A percentile compares a stretch with the other conserved stretches of the same genome.
These are phyloP conservation scores for Apodemia zela DNA, from an alignment of 2,888 invertebrate genomes.

Conservation along the genomic window DNA sequence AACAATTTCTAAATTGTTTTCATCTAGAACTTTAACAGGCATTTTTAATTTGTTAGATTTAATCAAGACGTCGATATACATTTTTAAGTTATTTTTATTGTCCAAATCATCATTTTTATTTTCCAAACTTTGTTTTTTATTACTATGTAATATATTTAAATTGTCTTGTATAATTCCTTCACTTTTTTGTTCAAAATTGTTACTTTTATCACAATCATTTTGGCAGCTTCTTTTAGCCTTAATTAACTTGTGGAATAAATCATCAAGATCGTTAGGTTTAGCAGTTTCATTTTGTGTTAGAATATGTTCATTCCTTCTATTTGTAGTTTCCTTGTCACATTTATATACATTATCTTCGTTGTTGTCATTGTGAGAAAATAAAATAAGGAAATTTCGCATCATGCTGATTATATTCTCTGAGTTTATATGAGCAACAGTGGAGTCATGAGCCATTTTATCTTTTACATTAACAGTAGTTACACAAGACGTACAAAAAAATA, in stretches of 20 bases:
- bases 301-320: too few relatives aligned
- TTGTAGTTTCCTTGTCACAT: too few relatives aligned
- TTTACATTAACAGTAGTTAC: constrained; percentile 24
- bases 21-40: neutral
- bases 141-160: neutral
- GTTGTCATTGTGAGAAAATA: constrained; percentile 24
- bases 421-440: constrained; percentile 32
- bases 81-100: neutral
- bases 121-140: neutral
- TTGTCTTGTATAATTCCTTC: neutral
- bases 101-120: neutral
- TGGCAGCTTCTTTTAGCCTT: too few relatives aligned
- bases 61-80: neutral
- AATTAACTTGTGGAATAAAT: too few relatives aligned
- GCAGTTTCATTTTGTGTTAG: too few relatives aligned
- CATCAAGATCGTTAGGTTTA: too few relatives aligned
- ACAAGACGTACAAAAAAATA: constrained; percentile 40
- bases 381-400: constrained; percentile 32
- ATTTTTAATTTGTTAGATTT: neutral
- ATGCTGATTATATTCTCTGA: constrained; percentile 32
- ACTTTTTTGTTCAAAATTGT: neutral
- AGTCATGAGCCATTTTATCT: constrained; percentile 34
- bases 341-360: too few relatives aligned
- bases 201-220: neutral
- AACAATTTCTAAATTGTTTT: constrained; percentile 20